A percentile compares a stretch with the other conserved stretches of the same genome.
These are phyloP conservation scores for Heliconius ismenius DNA, from an alignment of 2,888 invertebrate genomes.

Conservation along the genomic window DNA sequence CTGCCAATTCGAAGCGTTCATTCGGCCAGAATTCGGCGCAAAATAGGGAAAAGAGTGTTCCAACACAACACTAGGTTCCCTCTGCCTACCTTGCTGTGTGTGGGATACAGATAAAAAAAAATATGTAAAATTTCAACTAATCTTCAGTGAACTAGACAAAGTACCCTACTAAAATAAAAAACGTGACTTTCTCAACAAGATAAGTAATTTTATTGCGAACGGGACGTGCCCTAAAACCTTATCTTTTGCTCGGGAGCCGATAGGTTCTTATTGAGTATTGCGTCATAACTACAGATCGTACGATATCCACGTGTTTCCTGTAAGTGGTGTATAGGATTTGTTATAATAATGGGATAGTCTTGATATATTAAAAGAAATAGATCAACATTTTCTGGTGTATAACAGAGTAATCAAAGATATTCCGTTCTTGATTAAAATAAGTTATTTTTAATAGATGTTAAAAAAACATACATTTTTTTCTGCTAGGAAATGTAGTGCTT, in stretches of 20 bases:
- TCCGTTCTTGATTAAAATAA: too few species aligned
- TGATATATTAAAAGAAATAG: background rate
- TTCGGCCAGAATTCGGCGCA: too few species aligned
- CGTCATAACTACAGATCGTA: slow-evolving; percentile 41
- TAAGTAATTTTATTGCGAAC: slow-evolving; percentile 26
- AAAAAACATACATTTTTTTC: too few species aligned
- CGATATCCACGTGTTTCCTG: slow-evolving; percentile 44
- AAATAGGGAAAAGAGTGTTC: too few species aligned
- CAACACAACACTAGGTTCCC: too few species aligned
- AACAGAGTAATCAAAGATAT: too few species aligned
- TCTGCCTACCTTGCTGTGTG: too few species aligned
- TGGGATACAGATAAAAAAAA: too few species aligned
- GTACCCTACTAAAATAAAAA: background rate
- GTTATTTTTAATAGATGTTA: too few species aligned
- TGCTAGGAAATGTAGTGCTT: too few species aligned
- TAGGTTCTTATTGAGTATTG: slow-evolving; percentile 32
- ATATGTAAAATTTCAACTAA: background rate
- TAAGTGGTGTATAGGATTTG: background rate
- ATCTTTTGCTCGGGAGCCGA: slow-evolving; percentile 24
- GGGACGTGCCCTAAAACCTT: slow-evolving; percentile 31
- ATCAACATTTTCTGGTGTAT: too few species aligned
- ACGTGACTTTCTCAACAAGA: slow-evolving; percentile 7
- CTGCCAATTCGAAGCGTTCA: too few species aligned
- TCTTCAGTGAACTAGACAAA: background rate
- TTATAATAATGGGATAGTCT: slow-evolving; percentile 14